These are phyloP conservation scores for Parasteatoda tepidariorum DNA, from an alignment of 1,140 invertebrate genomes.

Conservation along the genomic window DNA sequence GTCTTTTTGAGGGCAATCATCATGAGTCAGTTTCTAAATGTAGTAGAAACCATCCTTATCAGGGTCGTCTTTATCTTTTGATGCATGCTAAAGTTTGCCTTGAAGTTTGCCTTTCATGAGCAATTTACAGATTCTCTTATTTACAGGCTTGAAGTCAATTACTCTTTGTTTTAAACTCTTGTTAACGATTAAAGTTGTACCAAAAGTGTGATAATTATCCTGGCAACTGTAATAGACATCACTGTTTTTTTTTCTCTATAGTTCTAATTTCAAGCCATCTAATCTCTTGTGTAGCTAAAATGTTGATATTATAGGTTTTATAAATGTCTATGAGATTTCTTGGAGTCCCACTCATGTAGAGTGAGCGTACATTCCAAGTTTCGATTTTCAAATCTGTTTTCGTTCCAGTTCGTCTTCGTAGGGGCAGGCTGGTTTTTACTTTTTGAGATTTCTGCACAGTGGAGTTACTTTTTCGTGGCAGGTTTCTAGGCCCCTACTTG, in stretches of 20 bases:
- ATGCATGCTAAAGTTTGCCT: too few relatives aligned
- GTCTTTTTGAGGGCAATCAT: too few relatives aligned
- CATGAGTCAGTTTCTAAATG: too few relatives aligned
- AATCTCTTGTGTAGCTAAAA: not conserved
- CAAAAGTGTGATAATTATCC: not conserved
- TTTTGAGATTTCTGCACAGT: conserved; percentile 5
- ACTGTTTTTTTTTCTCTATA: not conserved
- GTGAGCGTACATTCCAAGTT: not conserved
- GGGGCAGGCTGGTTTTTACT: not conserved
- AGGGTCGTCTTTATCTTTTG: too few relatives aligned
- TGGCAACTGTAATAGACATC: not conserved
- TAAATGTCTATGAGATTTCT: not conserved
- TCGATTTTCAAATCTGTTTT: not conserved
- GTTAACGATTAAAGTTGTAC: not conserved
- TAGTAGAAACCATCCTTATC: too few relatives aligned
- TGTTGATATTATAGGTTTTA: conserved; percentile 14
- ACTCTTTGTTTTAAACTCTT: not conserved
- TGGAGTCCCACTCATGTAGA: not conserved
- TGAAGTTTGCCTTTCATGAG: too few relatives aligned
- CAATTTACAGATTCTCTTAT: too few relatives aligned
- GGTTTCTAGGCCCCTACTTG: not conserved
- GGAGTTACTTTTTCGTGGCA: not conserved
- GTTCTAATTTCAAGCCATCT: conserved; percentile 1
- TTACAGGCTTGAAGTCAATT: not conserved
- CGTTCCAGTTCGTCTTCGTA: not conserved